A percentile compares a stretch with the other conserved stretches of the same genome.
Conservation (phyloP, 1,140 invertebrate species). For the Pemphigus obesinymphae region DNA sequence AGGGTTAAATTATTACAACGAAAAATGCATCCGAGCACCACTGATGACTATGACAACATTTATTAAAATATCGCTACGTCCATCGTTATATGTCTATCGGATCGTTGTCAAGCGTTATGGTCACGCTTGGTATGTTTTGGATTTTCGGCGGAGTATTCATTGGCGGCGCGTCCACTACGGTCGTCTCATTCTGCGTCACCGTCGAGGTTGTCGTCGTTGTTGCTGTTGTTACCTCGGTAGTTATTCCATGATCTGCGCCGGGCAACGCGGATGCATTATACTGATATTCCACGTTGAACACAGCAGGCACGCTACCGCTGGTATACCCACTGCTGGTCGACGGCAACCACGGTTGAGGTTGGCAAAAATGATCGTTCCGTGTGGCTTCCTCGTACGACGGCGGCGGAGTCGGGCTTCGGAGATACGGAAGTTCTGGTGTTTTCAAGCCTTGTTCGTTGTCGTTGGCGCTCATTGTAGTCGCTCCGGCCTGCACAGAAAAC, state of each 20-base stretch:
- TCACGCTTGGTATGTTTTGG: slow-evolving; percentile 12
- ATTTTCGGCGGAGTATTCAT: neutral
- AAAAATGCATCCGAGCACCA: too few relatives aligned
- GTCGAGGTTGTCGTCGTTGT: neutral
- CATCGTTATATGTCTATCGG: neutral
- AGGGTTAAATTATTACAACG: too few relatives aligned
- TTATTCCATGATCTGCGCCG: too few relatives aligned
- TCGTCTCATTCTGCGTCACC: neutral
- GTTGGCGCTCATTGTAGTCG: neutral
- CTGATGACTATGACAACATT: too few relatives aligned
- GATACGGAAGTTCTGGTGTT: neutral
- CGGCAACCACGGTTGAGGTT: neutral
- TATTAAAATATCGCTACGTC: too few relatives aligned
- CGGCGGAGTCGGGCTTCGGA: neutral
- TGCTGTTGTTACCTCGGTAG: neutral
- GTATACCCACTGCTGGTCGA: neutral
- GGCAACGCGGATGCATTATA: neutral
- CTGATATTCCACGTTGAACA: neutral
- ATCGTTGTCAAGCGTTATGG: slow-evolving; percentile 2
- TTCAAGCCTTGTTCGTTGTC: neutral
- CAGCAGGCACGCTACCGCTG: neutral
- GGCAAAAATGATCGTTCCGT: neutral
- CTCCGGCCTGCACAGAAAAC: neutral
- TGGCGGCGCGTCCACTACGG: neutral
- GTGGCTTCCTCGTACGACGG: slow-evolving; percentile 25